Percentiles rank a stretch among this genome's conserved stretches.
These are phyloP conservation scores for Chanos chanos DNA, from an alignment of 2,797 vertebrate species.

Conservation along the genomic window DNA sequence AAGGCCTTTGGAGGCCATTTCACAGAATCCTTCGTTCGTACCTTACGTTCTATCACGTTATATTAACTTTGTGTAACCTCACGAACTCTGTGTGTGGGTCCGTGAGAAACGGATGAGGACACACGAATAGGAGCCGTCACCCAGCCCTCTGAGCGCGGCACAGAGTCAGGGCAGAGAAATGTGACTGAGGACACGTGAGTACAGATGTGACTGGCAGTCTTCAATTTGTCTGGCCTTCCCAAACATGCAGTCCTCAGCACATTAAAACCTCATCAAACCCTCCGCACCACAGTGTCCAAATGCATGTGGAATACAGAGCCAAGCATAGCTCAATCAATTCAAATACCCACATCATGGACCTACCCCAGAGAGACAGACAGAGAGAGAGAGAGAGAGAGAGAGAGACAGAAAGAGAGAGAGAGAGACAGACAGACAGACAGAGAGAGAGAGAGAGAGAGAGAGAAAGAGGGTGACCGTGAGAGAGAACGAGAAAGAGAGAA, in stretches of 20 bases:
- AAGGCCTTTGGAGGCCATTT: no score
- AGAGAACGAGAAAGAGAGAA: neutral
- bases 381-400: neutral
- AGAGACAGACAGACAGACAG: neutral
- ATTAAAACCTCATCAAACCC: conserved; percentile 40
- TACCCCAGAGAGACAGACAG: conserved; percentile 22
- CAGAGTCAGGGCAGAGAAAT: conserved; percentile 1
- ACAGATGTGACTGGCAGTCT: conserved; percentile 16
- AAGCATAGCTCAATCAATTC: conserved; percentile 46
- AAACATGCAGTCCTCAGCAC: no score
- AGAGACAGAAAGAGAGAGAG: neutral
- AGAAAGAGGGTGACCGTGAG: neutral
- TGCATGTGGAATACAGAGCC: conserved; percentile 40
- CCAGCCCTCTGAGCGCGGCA: no score
- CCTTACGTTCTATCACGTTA: no score
- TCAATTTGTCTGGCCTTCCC: no score
- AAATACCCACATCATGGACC: conserved; percentile 36
- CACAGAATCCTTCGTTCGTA: no score
- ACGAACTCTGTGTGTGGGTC: no score
- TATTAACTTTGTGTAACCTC: no score
- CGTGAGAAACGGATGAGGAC: neutral
- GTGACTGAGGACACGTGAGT: conserved; percentile 8
- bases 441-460: neutral
- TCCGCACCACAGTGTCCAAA: conserved; percentile 35
- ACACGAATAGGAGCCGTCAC: no score